phyloP scores from a whole-genome alignment of 2,113 vertebrate genomes.

The Entomyzon cyanotis region DNA sequence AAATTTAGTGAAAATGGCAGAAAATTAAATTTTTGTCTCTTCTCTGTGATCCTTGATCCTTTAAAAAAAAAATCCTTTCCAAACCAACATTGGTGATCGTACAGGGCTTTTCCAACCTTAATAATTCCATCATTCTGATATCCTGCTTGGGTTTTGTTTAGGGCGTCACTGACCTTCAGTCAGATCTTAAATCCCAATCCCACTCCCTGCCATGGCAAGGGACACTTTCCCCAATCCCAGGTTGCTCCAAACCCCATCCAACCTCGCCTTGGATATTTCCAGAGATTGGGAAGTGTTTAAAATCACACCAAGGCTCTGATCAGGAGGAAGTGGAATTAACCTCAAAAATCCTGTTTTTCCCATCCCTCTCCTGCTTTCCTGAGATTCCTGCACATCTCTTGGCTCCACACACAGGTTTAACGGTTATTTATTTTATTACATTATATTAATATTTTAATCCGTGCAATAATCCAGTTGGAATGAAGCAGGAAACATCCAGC shows the following conservation, averaged over 20 bases:
- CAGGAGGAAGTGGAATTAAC: neutral
- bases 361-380: neutral
- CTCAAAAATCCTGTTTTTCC: neutral
- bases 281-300: neutral
- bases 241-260: neutral
- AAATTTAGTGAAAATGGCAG: neutral
- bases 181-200: neutral
- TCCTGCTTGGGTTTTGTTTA: neutral
- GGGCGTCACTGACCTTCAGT: neutral
- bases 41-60: neutral
- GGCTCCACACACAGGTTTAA: neutral
- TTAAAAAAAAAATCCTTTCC: neutral
- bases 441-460: conserved; percentile 6
- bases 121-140: neutral
- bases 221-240: neutral
- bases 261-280: neutral
- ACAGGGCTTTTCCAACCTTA: neutral
- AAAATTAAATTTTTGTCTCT: neutral
- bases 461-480: conserved; percentile 20
- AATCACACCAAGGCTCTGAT: neutral
- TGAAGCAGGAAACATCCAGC: conserved; percentile 39
- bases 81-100: neutral
- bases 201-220: neutral
- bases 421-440: too few relatives aligned
- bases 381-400: neutral